Evolutionary conservation across 2,888 invertebrate species (phyloP), one percentile per base, ranked within the genome.

Genomic region (Pristionchus fissidentatus): DNA sequence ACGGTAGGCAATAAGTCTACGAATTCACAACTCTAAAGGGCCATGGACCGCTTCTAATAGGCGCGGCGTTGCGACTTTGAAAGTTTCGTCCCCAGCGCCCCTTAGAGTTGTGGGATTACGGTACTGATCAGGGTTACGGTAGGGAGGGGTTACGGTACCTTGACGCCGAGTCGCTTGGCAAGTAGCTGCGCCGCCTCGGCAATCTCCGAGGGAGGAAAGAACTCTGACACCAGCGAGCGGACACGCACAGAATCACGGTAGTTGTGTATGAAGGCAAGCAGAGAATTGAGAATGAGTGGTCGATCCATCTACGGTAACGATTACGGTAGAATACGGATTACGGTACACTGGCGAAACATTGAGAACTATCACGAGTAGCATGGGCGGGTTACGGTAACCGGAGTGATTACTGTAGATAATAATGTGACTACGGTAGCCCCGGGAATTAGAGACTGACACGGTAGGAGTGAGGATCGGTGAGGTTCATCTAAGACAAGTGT

Each of bases 221-320:
- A 84, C 41, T 82, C 70, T 41, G 46, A 8, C n/a, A 85, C 79
- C 32, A 85, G 70, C 13, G 75, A 41, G 32, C 78, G 78, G 29
- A 84, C 52, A 4, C 73, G 66, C 22, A 82, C 78, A 35, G 70
- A 55, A 26, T 81, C 84, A 43, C 81, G 85, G 57, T 84, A 87
- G 77, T 86, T 87, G 79, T 88, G 85, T 38, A 90, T 80, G 85
- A 90, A 90, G 79, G 89, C 89, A 75, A 90, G 87, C 75, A 90
- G 82, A n/a, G 90, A 89, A 84, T 90, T 89, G 62, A 90, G 84
- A 41, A 89, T 86, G 73, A 89, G 86, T 62, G 89, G 88, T 35
- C 86, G 86, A 79, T 86, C 86, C 86, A 86, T 86, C 55, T 57
- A 38, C 8, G 49, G 19, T 49, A 49, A 49, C 8, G 8, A 19